Percentiles rank a stretch among this genome's conserved stretches.
Conservation (phyloP, 2,113 vertebrate species). For the Garra rufa region DNA sequence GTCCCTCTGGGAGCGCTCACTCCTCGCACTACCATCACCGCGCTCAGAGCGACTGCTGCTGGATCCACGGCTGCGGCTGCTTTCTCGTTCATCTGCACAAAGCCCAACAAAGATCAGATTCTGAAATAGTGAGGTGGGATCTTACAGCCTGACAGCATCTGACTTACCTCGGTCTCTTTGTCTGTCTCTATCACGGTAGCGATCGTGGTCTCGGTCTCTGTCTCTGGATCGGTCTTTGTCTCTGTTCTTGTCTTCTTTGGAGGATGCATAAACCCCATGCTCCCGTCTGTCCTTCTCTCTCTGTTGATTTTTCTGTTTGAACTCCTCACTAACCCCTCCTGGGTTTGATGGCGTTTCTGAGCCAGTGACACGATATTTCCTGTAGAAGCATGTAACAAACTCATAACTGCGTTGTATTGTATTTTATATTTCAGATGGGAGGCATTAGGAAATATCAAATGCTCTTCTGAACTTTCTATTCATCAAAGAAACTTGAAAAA, state of each 20-base stretch:
- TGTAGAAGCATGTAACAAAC: constrained; percentile 55
- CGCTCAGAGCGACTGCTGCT: constrained; percentile 75
- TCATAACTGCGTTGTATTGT: background rate
- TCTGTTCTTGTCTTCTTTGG: constrained; percentile 88
- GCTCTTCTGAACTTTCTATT: too few relatives aligned
- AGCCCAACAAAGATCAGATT: constrained; percentile 28
- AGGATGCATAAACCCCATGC: constrained; percentile 92
- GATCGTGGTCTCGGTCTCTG: constrained; percentile 71
- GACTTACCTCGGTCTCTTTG: constrained; percentile 81
- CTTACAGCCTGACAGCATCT: background rate
- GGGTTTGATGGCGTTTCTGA: constrained; percentile 95
- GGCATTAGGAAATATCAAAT: background rate
- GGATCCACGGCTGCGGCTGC: constrained; percentile 75
- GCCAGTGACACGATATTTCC: constrained; percentile 91
- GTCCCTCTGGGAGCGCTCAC: constrained; percentile 79
- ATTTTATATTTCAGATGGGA: background rate
- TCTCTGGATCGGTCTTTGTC: constrained; percentile 76
- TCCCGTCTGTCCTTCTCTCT: constrained; percentile 90
- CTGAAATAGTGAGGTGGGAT: background rate
- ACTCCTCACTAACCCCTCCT: constrained; percentile 95
- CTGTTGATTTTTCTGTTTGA: constrained; percentile 87
- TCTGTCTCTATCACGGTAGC: constrained; percentile 75
- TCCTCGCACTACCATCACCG: constrained; percentile 71
- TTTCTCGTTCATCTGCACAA: constrained; percentile 83
- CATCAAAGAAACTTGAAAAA: too few relatives aligned